A percentile compares a stretch with the other conserved stretches of the same genome.
phyloP scores from a whole-genome alignment of 2,113 vertebrate species.

The Phalacrocorax aristotelis region DNA sequence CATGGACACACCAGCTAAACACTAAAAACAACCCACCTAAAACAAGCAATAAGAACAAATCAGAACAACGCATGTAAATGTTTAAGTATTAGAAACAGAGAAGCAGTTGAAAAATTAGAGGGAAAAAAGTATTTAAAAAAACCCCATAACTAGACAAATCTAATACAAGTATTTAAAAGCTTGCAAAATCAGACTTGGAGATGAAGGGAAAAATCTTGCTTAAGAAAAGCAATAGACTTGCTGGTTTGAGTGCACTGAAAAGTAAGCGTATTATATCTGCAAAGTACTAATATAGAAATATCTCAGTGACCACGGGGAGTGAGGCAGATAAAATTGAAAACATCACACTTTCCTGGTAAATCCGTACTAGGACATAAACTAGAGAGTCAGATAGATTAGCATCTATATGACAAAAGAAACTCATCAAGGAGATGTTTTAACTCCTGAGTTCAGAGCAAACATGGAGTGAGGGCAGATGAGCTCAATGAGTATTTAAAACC shows the following conservation, averaged over 20 bases:
- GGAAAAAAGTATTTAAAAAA: background rate
- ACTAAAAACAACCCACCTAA: background rate
- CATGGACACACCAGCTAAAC: background rate
- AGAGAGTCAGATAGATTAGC: background rate
- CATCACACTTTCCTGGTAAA: background rate
- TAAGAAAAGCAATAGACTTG: background rate
- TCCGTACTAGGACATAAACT: background rate
- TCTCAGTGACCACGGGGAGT: background rate
- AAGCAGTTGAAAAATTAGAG: background rate
- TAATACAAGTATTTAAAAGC: background rate
- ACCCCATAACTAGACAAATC: background rate
- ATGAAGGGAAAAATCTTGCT: background rate
- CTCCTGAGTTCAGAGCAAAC: background rate
- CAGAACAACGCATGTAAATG: background rate
- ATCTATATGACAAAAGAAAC: background rate
- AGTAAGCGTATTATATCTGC: background rate
- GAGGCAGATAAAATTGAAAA: background rate
- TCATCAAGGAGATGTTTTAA: background rate
- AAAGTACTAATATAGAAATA: background rate
- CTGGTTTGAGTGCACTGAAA: background rate
- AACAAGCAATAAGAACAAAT: background rate
- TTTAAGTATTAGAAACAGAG: background rate
- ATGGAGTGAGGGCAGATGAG: background rate
- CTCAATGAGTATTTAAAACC: background rate
- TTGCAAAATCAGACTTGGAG: background rate